Conservation (phyloP, 2,113 vertebrate species). For the Plotosus lineatus region DNA sequence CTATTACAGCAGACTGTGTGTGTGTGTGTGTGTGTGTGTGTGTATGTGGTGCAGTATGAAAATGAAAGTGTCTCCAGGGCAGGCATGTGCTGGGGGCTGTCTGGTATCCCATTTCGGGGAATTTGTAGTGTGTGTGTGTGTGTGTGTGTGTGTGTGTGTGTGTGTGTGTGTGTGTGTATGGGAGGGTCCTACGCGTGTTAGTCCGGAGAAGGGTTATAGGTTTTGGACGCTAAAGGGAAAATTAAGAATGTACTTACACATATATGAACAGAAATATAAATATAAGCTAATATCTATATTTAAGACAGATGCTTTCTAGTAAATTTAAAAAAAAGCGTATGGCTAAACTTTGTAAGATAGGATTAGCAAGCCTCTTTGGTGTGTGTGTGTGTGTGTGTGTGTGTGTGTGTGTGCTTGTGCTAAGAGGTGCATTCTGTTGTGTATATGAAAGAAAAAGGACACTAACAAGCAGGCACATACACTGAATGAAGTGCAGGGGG, state of each 20-base stretch:
- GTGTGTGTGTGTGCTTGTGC: constrained; percentile 42
- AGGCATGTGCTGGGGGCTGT: constrained; percentile 23
- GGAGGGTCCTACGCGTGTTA: neutral
- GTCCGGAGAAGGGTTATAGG: constrained; percentile 26
- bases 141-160: constrained; percentile 13
- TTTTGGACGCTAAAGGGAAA: constrained; percentile 62
- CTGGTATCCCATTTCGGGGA: constrained; percentile 25
- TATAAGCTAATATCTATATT: constrained; percentile 72
- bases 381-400: constrained; percentile 34
- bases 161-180: constrained; percentile 3
- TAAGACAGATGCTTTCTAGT: constrained; percentile 65
- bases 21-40: neutral
- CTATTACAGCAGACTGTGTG: neutral
- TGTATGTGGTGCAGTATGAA: neutral
- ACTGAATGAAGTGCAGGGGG: constrained; percentile 53
- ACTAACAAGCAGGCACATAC: constrained; percentile 49
- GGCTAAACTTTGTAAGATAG: constrained; percentile 63
- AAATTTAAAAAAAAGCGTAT: constrained; percentile 55
- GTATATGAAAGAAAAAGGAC: constrained; percentile 30
- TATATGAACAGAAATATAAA: constrained; percentile 63
- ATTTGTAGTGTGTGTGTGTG: constrained; percentile 19
- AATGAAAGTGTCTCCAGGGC: neutral
- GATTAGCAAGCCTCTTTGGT: constrained; percentile 60
- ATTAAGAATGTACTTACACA: constrained; percentile 73
- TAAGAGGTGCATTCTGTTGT: constrained; percentile 33